Percentiles rank a stretch among this genome's conserved stretches.
phyloP scores from a whole-genome alignment of 2,888 invertebrate species.

The Auanema sp. region DNA sequence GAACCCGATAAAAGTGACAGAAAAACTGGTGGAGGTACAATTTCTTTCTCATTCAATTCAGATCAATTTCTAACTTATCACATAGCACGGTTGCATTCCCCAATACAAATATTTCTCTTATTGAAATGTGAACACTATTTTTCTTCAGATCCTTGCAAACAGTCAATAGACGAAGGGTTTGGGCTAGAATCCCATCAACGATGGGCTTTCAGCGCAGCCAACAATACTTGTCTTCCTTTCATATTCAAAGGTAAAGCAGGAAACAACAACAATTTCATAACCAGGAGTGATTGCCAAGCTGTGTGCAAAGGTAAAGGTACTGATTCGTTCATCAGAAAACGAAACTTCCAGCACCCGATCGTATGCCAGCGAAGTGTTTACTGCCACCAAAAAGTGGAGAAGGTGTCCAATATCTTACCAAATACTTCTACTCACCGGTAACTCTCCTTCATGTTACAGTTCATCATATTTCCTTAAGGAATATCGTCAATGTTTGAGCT shows the following conservation, averaged over 20 bases:
- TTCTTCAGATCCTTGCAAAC: slow-evolving; percentile 25
- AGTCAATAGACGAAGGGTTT: slow-evolving; percentile 33
- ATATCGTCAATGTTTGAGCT: slow-evolving; percentile 43
- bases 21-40: no score
- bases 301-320: slow-evolving; percentile 33
- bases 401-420: slow-evolving; percentile 32
- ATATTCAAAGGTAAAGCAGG: slow-evolving; percentile 44
- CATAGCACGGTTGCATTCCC: no score
- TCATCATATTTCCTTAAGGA: slow-evolving; percentile 19
- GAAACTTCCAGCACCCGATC: slow-evolving; percentile 6
- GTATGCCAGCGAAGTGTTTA: slow-evolving; percentile 24
- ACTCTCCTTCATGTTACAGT: neutral
- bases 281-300: slow-evolving; percentile 37
- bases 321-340: neutral
- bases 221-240: slow-evolving; percentile 37
- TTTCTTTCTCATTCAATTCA: no score
- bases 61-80: no score
- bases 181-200: slow-evolving; percentile 34
- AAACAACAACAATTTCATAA: slow-evolving; percentile 52
- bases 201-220: slow-evolving; percentile 37
- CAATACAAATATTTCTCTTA: slow-evolving; percentile 9
- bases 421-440: slow-evolving; percentile 39
- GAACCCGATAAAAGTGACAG: no score
- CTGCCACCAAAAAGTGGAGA: slow-evolving; percentile 30
- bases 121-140: slow-evolving; percentile 6